These are phyloP conservation scores for Augochlorella aurata DNA, from an alignment of 2,888 invertebrate species.

Conservation along the genomic window DNA sequence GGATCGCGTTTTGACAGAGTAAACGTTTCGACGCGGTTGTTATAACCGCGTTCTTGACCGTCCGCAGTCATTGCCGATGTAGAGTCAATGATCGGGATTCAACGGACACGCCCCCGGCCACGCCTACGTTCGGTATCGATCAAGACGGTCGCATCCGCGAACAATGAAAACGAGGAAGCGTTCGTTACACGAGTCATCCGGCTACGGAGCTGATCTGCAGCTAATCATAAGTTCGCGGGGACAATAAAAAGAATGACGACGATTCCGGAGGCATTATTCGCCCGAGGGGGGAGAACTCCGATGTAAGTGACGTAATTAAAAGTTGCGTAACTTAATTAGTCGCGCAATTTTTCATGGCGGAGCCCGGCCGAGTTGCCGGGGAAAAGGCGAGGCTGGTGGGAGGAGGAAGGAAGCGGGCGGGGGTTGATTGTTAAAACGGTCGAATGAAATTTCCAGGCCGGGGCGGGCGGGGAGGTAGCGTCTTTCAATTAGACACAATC, in stretches of 20 bases:
- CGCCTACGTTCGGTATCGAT: not conserved
- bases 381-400: not conserved
- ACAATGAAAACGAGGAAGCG: not conserved
- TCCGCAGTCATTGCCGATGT: too few relatives aligned
- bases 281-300: slow-evolving; percentile 8
- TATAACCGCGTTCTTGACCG: too few relatives aligned
- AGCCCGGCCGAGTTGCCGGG: not conserved
- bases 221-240: slow-evolving; percentile 2
- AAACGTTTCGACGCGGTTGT: not conserved
- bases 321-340: slow-evolving; percentile 56
- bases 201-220: not conserved
- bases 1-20: not conserved
- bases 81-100: too few relatives aligned
- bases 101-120: not conserved
- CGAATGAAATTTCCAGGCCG: slow-evolving; percentile 49
- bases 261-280: slow-evolving; percentile 32
- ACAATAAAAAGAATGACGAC: slow-evolving; percentile 3
- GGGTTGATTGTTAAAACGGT: slow-evolving; percentile 56
- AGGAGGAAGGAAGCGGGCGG: not conserved
- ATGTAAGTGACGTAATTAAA: slow-evolving; percentile 45
- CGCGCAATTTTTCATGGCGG: slow-evolving; percentile 45
- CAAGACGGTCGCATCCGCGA: not conserved
- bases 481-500: slow-evolving; percentile 61
- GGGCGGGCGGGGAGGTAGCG: slow-evolving; percentile 8
- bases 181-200: not conserved